These are phyloP conservation scores for Rhyzopertha dominica DNA, from an alignment of 1,140 invertebrate genomes.

Conservation along the genomic window DNA sequence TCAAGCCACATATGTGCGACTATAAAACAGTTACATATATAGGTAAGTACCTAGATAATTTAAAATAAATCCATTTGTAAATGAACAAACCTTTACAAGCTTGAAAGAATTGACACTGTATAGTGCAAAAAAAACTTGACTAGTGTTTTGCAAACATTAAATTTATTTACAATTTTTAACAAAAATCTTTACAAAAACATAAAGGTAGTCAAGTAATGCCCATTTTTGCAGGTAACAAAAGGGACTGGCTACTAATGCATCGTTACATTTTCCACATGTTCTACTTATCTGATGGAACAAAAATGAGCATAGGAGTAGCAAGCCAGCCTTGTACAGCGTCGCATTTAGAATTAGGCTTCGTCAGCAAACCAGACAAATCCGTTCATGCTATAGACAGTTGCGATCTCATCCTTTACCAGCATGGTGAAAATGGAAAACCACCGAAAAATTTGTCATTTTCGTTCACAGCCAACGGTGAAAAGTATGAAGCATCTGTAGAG, in stretches of 20 bases:
- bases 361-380: slow-evolving; percentile 53
- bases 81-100: no score
- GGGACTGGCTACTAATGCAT: slow-evolving; percentile 67
- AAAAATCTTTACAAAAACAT: not conserved
- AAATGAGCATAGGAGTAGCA: slow-evolving; percentile 58
- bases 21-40: no score
- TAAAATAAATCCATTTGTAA: no score
- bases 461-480: slow-evolving; percentile 54
- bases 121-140: no score
- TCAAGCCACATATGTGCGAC: no score
- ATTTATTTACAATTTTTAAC: no score
- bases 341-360: slow-evolving; percentile 59
- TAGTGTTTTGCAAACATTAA: no score
- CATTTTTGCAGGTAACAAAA: slow-evolving; percentile 50
- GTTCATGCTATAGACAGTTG: slow-evolving; percentile 54
- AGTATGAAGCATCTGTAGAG: slow-evolving; percentile 50
- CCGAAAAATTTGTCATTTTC: slow-evolving; percentile 57
- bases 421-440: slow-evolving; percentile 60
- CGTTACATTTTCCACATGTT: slow-evolving; percentile 68
- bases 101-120: no score
- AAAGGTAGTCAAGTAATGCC: not conserved
- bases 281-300: slow-evolving; percentile 57
- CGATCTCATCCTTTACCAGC: slow-evolving; percentile 58
- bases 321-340: slow-evolving; percentile 61
- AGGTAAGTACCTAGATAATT: no score